Base-by-base conservation (phyloP, 35 echinoderm and acorn worm species). In the Hemicentrotus pulcherrimus region DNA sequence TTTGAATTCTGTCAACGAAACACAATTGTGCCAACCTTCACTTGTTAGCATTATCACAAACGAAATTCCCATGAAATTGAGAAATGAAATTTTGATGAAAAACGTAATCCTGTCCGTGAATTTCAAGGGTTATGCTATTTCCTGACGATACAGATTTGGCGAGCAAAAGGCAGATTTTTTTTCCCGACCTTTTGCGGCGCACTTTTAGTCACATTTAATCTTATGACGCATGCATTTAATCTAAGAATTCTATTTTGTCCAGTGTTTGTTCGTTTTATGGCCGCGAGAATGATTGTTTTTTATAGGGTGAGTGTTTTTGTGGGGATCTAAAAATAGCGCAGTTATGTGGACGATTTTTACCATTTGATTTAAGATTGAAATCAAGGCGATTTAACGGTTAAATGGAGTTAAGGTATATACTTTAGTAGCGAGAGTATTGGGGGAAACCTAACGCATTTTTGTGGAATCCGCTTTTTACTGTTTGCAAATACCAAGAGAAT, bases 151-250 rank as follows among this genome's bases (percentile, higher is more conserved):
- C 22, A 78, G 65, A 78, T 78, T 78, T 78, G 28, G 65, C 19
- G 4, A 78, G 65, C 65, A n/a, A 28, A 78, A 28, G 24, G 65
- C 65, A 78, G 28, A 78, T n/a, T 78, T 78, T 78, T 78, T 22
- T 78, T n/a, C n/a, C 65, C 65, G 65, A 78, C 65, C 65, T 78
- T 78, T 78, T 78, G 15, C 1, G 28, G 19, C 65, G 65, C 65
- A 78, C 65, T 78, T 78, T 78, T 78, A 78, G 65, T 78, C 65
- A 78, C 65, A 78, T 78, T 78, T 78, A 78, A 78, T 78, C 65
- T 78, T 0, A n/a, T 78, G 65, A 78, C 65, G 65, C 65, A 78
- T 78, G 65, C 65, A 78, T 78, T 78, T 78, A 78, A 78, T 78
- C 65, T 28, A 30, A 8, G 65, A 78, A 78, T 78, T 22, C 2